Base-by-base conservation (phyloP, 2,888 invertebrate species). In the Zhuqinia jingwanae region DNA sequence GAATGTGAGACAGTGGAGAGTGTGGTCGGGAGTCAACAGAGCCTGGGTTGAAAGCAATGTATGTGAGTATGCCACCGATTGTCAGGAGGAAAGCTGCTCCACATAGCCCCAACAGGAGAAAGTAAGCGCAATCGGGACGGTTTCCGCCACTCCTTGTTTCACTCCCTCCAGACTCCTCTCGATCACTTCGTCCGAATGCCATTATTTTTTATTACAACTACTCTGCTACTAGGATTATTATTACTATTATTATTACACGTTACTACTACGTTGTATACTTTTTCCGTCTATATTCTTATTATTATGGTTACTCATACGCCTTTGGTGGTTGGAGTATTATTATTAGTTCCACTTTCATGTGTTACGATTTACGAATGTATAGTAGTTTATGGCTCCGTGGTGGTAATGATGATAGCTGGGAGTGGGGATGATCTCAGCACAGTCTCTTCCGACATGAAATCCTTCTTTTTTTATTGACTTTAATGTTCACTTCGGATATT, bases 61-160 rank as follows among this genome's bases (percentile, higher is more conserved):
- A 90, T 0, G 89, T 90, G 15, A 90, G 85, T 20, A 90, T 89
- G 13, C 90, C 90, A 15, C 90, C 90, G 20, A 89, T 88, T 20
- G 89, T 89, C 22, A 89, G 70, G 56, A 90, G 88, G 45, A 89
- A 87, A 2, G 89, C 90, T 11, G 90, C 89, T 47, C 85, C 89
- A 76, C 90, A 90, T 30, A 90, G 87, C 58, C 89, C 89, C 60
- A 90, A 68, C 1, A 90, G 80, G 5, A 90, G 87, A 45, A 89
- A 90, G 58, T 90, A 90, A 15, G 90, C 90, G 65, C 89, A 89
- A 76, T 90, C 90, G 15, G 88, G 88, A 58, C 89, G 89, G 82
- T 89, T 90, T 25, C 83, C 80, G 22, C 76, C 56, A 56, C 6
- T 15, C 47, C 84, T 65, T n/a, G 56, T 45, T 50, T 76, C 76